Conservation (phyloP, 1,140 invertebrate genomes). For the Drosophila ogumai region DNA sequence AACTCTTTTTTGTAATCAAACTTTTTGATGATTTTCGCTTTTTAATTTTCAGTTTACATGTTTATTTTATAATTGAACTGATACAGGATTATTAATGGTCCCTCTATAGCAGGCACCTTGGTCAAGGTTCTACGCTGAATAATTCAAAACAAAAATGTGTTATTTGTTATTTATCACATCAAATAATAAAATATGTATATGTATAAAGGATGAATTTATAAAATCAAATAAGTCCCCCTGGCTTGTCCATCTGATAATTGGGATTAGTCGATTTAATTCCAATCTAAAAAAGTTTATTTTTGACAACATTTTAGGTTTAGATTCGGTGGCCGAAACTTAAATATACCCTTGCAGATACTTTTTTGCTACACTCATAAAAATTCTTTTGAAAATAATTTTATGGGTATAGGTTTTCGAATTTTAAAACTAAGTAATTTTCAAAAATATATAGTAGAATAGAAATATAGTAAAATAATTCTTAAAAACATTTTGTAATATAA, state of each 20-base stretch:
- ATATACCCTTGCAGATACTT: conserved; percentile 8
- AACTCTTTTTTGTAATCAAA: background rate
- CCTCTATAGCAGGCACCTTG: conserved; percentile 20
- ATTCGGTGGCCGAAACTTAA: conserved; percentile 10
- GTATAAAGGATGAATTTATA: background rate
- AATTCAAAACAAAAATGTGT: background rate
- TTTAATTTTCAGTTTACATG: conserved; percentile 13
- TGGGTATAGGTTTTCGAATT: background rate
- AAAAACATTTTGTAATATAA: background rate
- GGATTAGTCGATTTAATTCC: background rate
- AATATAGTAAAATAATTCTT: background rate
- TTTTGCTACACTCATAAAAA: no score
- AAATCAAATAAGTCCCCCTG: background rate
- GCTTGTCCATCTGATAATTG: conserved; percentile 5
- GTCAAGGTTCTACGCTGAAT: conserved; percentile 14
- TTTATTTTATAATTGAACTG: conserved; percentile 21
- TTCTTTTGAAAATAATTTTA: no score
- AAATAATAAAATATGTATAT: conserved; percentile 6
- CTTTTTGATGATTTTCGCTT: background rate
- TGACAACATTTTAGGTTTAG: background rate
- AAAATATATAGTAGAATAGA: background rate
- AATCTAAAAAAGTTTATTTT: background rate
- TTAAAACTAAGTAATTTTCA: background rate
- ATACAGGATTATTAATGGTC: conserved; percentile 19
- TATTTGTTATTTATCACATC: conserved; percentile 1